Evolutionary conservation across 64 coral and sea anemone species (phyloP).

Genomic region (Montipora capricornis): DNA sequence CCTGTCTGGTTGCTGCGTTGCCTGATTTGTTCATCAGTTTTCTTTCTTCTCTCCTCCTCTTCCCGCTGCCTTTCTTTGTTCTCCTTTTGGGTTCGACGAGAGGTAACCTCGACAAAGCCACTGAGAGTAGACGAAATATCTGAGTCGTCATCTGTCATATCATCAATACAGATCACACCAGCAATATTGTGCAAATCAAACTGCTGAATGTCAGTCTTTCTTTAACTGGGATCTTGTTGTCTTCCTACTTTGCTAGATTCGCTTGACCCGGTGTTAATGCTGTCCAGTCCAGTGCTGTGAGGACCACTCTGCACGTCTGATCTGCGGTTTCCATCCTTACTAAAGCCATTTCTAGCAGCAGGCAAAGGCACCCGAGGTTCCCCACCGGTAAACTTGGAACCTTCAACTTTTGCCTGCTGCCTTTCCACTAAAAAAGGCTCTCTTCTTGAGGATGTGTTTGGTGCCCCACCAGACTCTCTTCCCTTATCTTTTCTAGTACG

Average conservation of each 20-base stretch:
- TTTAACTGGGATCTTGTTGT: conserved; percentile 42
- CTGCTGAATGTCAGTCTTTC: conserved; percentile 78
- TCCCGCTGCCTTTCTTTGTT: conserved; percentile 92
- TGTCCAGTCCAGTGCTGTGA: conserved; percentile 81
- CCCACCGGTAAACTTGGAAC: conserved; percentile 81
- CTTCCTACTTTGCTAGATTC: conserved; percentile 52
- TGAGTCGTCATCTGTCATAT: conserved; percentile 91
- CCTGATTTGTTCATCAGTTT: conserved; percentile 79
- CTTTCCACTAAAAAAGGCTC: conserved; percentile 99
- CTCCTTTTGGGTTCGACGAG: conserved; percentile 93
- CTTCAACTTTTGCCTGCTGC: conserved; percentile 99
- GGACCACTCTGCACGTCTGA: conserved; percentile 37
- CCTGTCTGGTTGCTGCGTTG: conserved; percentile 57
- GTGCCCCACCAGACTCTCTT: conserved; percentile 67
- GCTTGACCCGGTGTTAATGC: conserved; percentile 59
- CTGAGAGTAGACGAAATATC: conserved; percentile 95
- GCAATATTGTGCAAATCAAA: conserved; percentile 97
- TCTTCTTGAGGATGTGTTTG: conserved; percentile 66
- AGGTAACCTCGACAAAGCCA: conserved; percentile 98
- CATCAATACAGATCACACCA: conserved; percentile 96
- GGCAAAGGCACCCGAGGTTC: conserved; percentile 88
- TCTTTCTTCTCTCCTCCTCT: conserved; percentile 88
- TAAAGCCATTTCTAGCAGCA: conserved; percentile 91
- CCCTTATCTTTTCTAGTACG: conserved; percentile 49
- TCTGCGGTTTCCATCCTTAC: conserved; percentile 75